Percentiles rank a stretch among this genome's conserved stretches.
Evolutionary conservation across 2,888 invertebrate genomes (phyloP).

Genomic region (Epinotia bilunana): DNA sequence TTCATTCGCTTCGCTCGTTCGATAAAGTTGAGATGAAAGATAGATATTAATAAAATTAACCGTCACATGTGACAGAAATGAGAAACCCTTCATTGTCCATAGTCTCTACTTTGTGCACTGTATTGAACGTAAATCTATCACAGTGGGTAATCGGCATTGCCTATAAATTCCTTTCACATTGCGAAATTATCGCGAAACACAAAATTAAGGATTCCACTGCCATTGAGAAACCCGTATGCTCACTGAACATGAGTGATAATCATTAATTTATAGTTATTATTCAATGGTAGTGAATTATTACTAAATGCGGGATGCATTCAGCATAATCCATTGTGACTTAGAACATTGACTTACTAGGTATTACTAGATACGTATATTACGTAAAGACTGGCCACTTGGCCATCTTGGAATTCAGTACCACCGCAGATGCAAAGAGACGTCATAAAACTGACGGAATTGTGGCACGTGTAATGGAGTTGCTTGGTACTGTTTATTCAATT

Average conservation of each 20-base stretch:
- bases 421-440: no score
- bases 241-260: neutral
- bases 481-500: no score
- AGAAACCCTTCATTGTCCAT: neutral
- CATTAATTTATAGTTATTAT: neutral
- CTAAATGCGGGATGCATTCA: neutral
- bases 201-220: neutral
- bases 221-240: constrained; percentile 4
- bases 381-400: no score
- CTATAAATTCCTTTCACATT: constrained; percentile 1
- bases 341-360: no score
- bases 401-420: no score
- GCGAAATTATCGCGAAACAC: constrained; percentile 1
- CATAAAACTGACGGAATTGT: no score
- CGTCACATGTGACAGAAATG: neutral
- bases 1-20: no score
- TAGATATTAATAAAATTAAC: neutral
- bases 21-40: neutral
- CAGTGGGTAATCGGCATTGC: neutral
- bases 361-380: no score
- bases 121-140: neutral
- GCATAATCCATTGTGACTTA: neutral
- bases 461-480: no score
- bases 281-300: neutral
- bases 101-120: neutral